These are phyloP conservation scores for Oopsacas minuta DNA, from an alignment of 37 sponge, comb jelly and placozoan genomes.

Conservation along the genomic window DNA sequence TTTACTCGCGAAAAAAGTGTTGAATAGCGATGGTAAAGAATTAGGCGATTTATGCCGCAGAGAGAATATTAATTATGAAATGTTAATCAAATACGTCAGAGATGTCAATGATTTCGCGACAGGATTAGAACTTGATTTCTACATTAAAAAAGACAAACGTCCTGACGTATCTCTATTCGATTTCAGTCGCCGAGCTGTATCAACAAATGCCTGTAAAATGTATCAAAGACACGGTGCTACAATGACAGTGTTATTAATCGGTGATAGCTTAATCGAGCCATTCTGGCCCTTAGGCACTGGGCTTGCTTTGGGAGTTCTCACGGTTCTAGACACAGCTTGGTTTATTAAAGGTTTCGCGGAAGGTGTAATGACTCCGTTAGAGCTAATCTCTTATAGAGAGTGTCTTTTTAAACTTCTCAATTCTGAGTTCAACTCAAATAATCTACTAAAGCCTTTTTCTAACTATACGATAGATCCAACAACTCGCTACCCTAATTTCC, in stretches of 20 bases:
- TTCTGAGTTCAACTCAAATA: conserved; percentile 10
- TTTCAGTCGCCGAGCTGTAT: conserved; percentile 24
- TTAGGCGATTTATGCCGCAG: not conserved
- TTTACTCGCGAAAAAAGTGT: conserved; percentile 56
- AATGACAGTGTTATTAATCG: conserved; percentile 55
- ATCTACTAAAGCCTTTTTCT: not conserved
- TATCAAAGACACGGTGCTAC: conserved; percentile 52
- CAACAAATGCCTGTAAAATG: conserved; percentile 49
- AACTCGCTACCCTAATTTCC: conserved; percentile 51
- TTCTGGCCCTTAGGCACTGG: conserved; percentile 96
- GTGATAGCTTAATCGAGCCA: conserved; percentile 69
- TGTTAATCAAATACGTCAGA: not conserved
- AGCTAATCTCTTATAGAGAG: conserved; percentile 65
- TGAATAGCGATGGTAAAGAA: conserved; percentile 51
- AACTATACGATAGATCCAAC: conserved; percentile 73
- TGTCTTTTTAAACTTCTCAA: conserved; percentile 24
- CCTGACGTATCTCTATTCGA: conserved; percentile 33
- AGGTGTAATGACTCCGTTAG: conserved; percentile 31
- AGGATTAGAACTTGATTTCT: not conserved
- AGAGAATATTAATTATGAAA: conserved; percentile 15
- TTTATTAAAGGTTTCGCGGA: conserved; percentile 64
- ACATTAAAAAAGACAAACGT: not conserved
- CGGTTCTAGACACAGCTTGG: conserved; percentile 80
- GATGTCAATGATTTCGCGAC: conserved; percentile 15
- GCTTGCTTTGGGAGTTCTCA: conserved; percentile 75